A percentile compares a stretch with the other conserved stretches of the same genome.
These are phyloP conservation scores for Ormyrus nitidulus DNA, from an alignment of 2,888 invertebrate genomes.

Conservation along the genomic window DNA sequence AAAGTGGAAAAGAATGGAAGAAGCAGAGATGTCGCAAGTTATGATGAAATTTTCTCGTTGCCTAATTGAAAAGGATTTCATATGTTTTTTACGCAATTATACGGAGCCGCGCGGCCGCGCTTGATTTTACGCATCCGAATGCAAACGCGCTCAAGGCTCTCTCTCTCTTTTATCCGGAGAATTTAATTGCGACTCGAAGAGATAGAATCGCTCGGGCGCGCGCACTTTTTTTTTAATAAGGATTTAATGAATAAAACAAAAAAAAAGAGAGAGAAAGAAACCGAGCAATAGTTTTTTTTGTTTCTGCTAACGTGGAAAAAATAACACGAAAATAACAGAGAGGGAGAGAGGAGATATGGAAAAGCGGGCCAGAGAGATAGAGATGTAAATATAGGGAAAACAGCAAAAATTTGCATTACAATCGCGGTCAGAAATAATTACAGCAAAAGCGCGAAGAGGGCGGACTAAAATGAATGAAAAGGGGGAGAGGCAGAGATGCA, in stretches of 20 bases:
- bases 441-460: constrained; percentile 67
- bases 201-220: constrained; percentile 8
- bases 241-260: constrained; percentile 19
- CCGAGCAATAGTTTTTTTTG: neutral
- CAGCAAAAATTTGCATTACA: constrained; percentile 75
- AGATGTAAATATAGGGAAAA: constrained; percentile 63
- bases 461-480: constrained; percentile 62
- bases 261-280: neutral
- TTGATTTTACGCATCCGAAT: constrained; percentile 25
- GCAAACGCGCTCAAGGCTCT: neutral
- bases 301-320: neutral
- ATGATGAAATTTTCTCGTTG: constrained; percentile 13
- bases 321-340: constrained; percentile 21
- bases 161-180: neutral
- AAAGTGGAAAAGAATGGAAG: neutral
- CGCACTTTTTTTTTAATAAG: constrained; percentile 13
- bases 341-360: constrained; percentile 7
- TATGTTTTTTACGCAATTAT: constrained; percentile 30
- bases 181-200: constrained; percentile 32
- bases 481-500: constrained; percentile 54
- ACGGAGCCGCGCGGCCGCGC: neutral
- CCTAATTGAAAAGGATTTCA: constrained; percentile 33
- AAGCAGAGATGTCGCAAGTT: constrained; percentile 9
- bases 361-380: constrained; percentile 39
- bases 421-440: constrained; percentile 75